A percentile compares a stretch with the other conserved stretches of the same genome.
Evolutionary conservation across 1,140 invertebrate species (phyloP).

Genomic region (Laupala kohalensis): DNA sequence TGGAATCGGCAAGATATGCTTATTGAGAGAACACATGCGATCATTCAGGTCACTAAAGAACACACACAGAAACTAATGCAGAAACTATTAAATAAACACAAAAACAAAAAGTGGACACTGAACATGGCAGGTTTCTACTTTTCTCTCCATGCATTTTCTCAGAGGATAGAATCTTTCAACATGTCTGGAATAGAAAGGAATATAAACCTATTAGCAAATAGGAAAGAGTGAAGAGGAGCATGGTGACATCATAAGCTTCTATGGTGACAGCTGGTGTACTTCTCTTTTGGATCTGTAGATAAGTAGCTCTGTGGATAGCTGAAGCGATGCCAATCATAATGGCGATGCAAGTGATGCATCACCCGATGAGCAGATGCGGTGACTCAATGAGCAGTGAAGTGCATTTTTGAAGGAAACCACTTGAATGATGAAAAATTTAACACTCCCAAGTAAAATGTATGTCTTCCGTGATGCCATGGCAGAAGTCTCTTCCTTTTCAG

Average conservation of each 20-base stretch:
- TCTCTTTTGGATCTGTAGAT: background rate
- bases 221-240: background rate
- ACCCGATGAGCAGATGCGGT: background rate
- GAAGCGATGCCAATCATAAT: background rate
- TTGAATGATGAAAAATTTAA: too few relatives aligned
- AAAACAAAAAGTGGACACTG: background rate
- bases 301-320: background rate
- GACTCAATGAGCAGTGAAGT: background rate
- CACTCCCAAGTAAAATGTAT: too few relatives aligned
- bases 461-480: too few relatives aligned
- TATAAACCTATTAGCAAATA: background rate
- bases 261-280: background rate
- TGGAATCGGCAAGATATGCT: background rate
- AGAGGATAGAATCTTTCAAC: background rate
- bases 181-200: background rate
- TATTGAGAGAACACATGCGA: background rate
- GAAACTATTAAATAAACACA: too few relatives aligned
- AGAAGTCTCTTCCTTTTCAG: too few relatives aligned
- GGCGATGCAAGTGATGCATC: background rate
- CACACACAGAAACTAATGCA: background rate
- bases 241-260: too few relatives aligned
- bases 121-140: background rate
- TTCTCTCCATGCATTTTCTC: background rate
- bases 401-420: background rate
- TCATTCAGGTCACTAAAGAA: background rate